Base-by-base conservation (phyloP, 2,797 vertebrate genomes). In the Eulemur coronatus region DNA sequence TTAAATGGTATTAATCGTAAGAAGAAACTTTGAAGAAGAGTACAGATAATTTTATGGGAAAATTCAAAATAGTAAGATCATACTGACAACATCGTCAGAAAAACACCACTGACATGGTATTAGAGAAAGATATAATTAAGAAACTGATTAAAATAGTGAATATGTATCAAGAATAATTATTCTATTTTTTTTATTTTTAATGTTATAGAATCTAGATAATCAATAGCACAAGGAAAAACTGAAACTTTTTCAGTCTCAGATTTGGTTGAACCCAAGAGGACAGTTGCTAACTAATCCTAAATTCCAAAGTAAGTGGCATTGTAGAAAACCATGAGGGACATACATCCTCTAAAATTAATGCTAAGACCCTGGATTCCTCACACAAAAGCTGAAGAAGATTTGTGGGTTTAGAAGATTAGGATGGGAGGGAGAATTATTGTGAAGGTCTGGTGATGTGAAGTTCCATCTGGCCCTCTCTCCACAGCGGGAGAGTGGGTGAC, bases 281-380 rank as follows among this genome's bases (percentile, higher is more conserved):
- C 69, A 63, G 13, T 92, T 73, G 43, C 14, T 24, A 94, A 81
- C 13, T 59, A 84, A 84, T 35, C 28, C 55, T 76, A 92, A 95
- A 87, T 75, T 84, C 22, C n/a, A 48, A 67, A 76, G n/a, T 55
- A 67, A 76, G n/a, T 55, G 24, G 78, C 38, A 73, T 20, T 69
- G 15, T 57, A 63, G 72, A 84, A 75, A 79, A 26, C 33, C 14
- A 48, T 5, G 11, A 93, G 48, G 6, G 30, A 61, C 1, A 17
- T 43, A 33, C 14, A 55, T 43, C 38, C 11, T 75, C n/a, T 69
- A 8, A 73, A 65, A 4, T 67, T 65, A 52, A 4, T 38, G 38
- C 38, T 48, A 52, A 63, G 24, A 38, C 8, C 4, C 18, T 89
- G 41, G 28, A 15, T 24, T 69, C 2, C 7, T 59, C 30, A 35